phyloP scores from a whole-genome alignment of 2,888 invertebrate genomes.

The Acleris emargana region DNA sequence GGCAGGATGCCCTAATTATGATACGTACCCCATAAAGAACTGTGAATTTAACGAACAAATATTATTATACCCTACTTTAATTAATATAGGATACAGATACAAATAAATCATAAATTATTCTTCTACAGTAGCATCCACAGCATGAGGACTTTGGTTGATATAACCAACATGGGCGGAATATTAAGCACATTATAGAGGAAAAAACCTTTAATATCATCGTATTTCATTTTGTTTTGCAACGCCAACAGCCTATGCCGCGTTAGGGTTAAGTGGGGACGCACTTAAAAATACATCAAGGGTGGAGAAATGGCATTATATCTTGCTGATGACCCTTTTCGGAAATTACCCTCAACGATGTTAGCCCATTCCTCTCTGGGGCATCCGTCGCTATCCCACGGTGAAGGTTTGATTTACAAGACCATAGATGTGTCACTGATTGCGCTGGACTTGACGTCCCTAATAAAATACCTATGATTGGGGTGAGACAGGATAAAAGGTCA shows the following conservation, averaged over 20 bases:
- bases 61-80: too few relatives aligned
- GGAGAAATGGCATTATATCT: conserved; percentile 81
- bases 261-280: conserved; percentile 79
- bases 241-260: conserved; percentile 54
- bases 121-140: background rate
- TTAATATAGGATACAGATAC: too few relatives aligned
- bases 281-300: conserved; percentile 83
- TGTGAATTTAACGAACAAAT: too few relatives aligned
- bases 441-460: conserved; percentile 25
- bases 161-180: background rate
- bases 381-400: conserved; percentile 41
- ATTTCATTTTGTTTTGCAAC: conserved; percentile 25
- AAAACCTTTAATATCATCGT: background rate
- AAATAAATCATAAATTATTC: background rate
- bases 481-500: conserved; percentile 14
- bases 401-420: conserved; percentile 34
- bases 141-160: too few relatives aligned
- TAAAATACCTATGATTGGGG: conserved; percentile 26
- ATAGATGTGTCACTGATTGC: conserved; percentile 50
- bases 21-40: too few relatives aligned
- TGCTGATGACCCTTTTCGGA: conserved; percentile 78
- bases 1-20: too few relatives aligned
- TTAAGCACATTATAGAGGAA: too few relatives aligned
- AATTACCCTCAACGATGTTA: conserved; percentile 73
- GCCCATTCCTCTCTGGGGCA: conserved; percentile 60